Base-by-base conservation (phyloP, 2,113 vertebrate genomes). In the Ifrita kowaldi region DNA sequence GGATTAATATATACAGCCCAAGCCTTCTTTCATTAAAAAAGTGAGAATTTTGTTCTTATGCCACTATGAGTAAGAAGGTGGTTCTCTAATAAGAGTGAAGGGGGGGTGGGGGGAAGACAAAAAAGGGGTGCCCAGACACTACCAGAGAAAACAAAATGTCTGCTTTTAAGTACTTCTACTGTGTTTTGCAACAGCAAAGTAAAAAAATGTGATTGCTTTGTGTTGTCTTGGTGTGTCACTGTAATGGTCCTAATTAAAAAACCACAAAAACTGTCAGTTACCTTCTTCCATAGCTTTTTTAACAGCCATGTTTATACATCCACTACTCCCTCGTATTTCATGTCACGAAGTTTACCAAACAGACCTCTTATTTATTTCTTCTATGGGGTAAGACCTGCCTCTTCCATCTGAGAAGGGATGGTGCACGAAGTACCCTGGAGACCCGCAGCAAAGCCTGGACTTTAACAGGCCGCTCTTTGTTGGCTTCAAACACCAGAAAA, bases 381-480 rank as follows among this genome's bases (percentile, higher is more conserved):
- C 16, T 11, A 20, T 1, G 6, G 6, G 26, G 24, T 16, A 24
- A 20, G 18, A 46, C 46, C 23, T 15, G 10, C 2, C 17, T 39
- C 22, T 14, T 49, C 21, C 8, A 10, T 5, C 39, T 30, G 67
- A 52, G 44, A 41, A 30, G 7, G 2, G 14, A 9, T 1, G 6
- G 19, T 5, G 39, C 42, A 26, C 30, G 47, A 20, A 18, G 13
- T 3, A 35, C 11, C 9, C 42, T 16, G 11, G 8, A 59, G 18
- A 47, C 9, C 13, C 7, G 3, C 35, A 42, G 11, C 20, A 30
- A 46, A 41, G 27, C 23, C n/a, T 9, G n/a, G 4, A 7, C 3
- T 35, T 1, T 1, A 21, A 6, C 9, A 47, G 59, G 13, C 15
- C 0, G 0, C 2, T 33, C 55, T 37, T 13, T 33, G 44, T 14